Percentiles rank a stretch among this genome's conserved stretches.
Conservation (phyloP, 2,888 invertebrate species). For the Hydrotaea cyrtoneurina region DNA sequence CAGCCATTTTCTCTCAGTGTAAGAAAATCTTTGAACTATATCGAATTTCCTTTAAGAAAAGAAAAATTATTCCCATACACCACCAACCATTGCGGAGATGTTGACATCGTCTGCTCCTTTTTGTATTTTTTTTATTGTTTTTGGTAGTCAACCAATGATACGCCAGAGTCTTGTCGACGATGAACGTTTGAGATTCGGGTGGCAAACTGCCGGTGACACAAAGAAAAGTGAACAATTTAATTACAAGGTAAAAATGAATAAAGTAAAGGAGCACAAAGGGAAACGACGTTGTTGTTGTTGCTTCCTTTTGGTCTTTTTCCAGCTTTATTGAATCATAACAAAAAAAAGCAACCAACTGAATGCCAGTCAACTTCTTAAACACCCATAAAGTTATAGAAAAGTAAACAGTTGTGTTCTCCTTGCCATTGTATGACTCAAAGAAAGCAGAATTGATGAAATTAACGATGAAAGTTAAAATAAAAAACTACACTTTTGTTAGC, state of each 20-base stretch:
- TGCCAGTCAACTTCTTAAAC: slow-evolving; percentile 8
- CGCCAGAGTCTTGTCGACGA: not conserved
- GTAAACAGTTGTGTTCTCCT: no score
- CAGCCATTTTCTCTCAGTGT: slow-evolving; percentile 43
- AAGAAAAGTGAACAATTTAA: slow-evolving; percentile 58
- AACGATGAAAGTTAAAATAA: not conserved
- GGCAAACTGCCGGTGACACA: slow-evolving; percentile 44
- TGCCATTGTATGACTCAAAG: not conserved
- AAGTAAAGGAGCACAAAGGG: not conserved
- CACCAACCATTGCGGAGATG: slow-evolving; percentile 17
- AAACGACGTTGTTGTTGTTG: not conserved
- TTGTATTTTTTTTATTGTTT: slow-evolving; percentile 5
- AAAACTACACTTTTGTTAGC: not conserved
- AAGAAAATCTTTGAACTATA: slow-evolving; percentile 41
- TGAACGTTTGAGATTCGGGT: not conserved
- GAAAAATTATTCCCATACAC: not conserved
- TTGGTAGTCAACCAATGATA: slow-evolving; percentile 40
- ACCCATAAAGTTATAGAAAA: slow-evolving; percentile 11
- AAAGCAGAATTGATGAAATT: slow-evolving; percentile 8
- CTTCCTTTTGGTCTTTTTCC: not conserved
- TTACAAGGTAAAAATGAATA: slow-evolving; percentile 56
- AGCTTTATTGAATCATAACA: slow-evolving; percentile 18
- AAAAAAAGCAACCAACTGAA: not conserved
- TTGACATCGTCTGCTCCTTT: no score
- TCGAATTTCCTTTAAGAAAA: slow-evolving; percentile 53